A percentile compares a stretch with the other conserved stretches of the same genome.
phyloP scores from a whole-genome alignment of 2,797 vertebrate genomes.

The Chrysolophus pictus region DNA sequence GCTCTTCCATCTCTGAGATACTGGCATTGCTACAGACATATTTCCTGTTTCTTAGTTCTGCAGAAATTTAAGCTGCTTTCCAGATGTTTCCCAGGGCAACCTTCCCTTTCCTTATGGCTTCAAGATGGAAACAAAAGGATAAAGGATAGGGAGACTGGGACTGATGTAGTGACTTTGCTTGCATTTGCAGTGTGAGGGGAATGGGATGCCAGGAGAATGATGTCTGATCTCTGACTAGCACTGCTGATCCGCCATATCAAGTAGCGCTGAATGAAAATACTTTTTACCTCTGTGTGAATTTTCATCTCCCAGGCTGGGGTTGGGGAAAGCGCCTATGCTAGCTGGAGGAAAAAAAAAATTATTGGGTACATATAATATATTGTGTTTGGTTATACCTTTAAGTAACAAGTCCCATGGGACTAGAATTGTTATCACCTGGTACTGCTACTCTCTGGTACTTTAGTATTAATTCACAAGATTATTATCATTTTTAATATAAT shows the following conservation, averaged over 20 bases:
- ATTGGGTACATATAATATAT: background rate
- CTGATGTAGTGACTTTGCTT: background rate
- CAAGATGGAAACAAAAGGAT: background rate
- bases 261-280: background rate
- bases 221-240: background rate
- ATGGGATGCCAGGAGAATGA: rapidly evolving
- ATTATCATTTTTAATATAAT: background rate
- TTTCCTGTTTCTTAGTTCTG: background rate
- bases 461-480: background rate
- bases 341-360: background rate
- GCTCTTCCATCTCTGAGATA: background rate
- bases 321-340: background rate
- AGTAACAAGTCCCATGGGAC: background rate
- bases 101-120: background rate
- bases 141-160: background rate
- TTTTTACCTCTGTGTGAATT: background rate
- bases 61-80: background rate
- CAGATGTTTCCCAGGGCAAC: background rate
- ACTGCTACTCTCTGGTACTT: background rate
- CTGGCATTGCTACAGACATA: background rate
- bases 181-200: background rate
- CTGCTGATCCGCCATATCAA: background rate
- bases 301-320: background rate
- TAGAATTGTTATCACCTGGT: background rate
- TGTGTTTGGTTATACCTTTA: background rate